Evolutionary conservation across 2,888 invertebrate species (phyloP), one percentile per base, ranked within the genome.

Genomic region (Aleiodes leptofemur): DNA sequence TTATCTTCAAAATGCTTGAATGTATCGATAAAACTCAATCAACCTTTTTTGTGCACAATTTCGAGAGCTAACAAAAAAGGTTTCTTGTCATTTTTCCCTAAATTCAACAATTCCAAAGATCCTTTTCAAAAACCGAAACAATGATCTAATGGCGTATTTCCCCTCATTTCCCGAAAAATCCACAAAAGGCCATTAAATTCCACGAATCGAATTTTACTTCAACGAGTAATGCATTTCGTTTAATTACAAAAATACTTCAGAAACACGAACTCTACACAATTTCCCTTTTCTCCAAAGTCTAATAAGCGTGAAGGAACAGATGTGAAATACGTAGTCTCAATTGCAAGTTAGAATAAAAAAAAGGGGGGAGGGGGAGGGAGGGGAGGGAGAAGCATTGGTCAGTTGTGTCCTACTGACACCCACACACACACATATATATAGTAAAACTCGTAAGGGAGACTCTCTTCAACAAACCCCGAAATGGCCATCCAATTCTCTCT

Each of bases 291-390:
- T 38, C 38, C 8, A 8, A 2, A 50, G 74, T 69, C 34, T 82
- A 79, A 82, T 82, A 78, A 82, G 82, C 82, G 82, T 79, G 81
- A 77, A 81, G 81, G 77, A 80, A 82, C 87, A 87, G 86, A 86
- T 87, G 86, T 81, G 83, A 77, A 23, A 79, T 79, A 79, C 77
- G 80, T 82, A 81, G 82, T 82, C 82, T 84, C 82, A 77, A 83
- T 83, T 81, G 79, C 78, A 82, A 43, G 43, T 38, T 38, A 38
- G 38, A 38, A 38, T 23, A 23, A 23, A 23, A 23, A 23, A 23
- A 23, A 23, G 2, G 23, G 23, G 23, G 23, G 23, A 2, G 2
- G 23, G 23, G 23, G n/a, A n/a, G n/a, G n/a, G n/a, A 43, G 8
- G 7, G 11, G 43, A 8, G 82, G 78, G 82, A 81, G 80, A 73